Conservation (phyloP, 2,797 vertebrate species). For the Microcaecilia unicolor region DNA sequence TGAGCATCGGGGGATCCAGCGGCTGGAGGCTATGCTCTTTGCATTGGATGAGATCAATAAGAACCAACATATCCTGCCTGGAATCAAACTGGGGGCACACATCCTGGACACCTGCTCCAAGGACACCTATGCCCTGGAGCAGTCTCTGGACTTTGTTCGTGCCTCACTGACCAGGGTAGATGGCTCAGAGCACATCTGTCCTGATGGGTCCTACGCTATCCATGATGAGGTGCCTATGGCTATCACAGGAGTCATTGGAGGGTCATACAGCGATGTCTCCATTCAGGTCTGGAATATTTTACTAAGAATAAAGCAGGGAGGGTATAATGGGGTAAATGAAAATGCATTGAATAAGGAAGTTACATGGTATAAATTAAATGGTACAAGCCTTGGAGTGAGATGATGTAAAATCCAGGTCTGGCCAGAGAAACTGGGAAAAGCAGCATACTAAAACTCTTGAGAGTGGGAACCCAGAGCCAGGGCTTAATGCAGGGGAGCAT, state of each 20-base stretch:
- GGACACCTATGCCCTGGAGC: slow-evolving; percentile 93
- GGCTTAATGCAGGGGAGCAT: no score
- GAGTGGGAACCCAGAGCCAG: no score
- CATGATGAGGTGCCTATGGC: slow-evolving; percentile 83
- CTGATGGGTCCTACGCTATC: slow-evolving; percentile 86
- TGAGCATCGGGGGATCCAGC: slow-evolving; percentile 85
- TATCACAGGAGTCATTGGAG: slow-evolving; percentile 91
- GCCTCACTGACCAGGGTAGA: slow-evolving; percentile 88
- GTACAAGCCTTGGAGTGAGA: no score
- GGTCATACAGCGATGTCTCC: slow-evolving; percentile 95
- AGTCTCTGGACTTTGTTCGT: slow-evolving; percentile 89
- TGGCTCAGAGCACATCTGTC: slow-evolving; percentile 88
- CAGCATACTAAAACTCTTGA: no score
- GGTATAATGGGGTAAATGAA: no score
- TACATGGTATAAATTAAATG: no score
- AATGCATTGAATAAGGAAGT: no score
- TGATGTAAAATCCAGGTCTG: no score
- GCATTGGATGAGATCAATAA: slow-evolving; percentile 90
- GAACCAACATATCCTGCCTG: slow-evolving; percentile 78
- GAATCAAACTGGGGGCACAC: slow-evolving; percentile 80
- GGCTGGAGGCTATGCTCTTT: slow-evolving; percentile 94
- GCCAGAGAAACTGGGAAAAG: no score
- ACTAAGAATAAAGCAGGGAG: no score
- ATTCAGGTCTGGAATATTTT: no score
- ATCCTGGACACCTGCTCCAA: slow-evolving; percentile 97